These are phyloP conservation scores for Barnardius zonarius DNA, from an alignment of 2,113 vertebrate species.

Conservation along the genomic window DNA sequence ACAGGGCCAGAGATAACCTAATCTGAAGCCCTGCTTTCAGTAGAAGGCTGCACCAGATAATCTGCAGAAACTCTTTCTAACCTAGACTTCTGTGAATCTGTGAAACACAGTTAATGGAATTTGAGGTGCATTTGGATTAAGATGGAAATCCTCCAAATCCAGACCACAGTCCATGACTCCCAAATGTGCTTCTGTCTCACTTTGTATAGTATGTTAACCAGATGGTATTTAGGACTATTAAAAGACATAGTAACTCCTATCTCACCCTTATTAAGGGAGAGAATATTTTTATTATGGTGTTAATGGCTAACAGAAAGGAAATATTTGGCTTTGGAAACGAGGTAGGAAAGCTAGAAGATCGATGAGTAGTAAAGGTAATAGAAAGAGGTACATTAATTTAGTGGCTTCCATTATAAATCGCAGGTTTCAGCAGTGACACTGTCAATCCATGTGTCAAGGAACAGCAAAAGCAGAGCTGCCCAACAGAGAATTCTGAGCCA, in stretches of 20 bases:
- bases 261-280: not conserved
- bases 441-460: not conserved
- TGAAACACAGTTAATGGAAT: not conserved
- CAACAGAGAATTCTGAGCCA: not conserved
- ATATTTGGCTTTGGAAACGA: not conserved
- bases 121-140: not conserved
- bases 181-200: not conserved
- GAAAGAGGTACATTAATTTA: not conserved
- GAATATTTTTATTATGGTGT: not conserved
- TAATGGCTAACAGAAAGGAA: not conserved
- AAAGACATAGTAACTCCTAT: not conserved
- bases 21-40: not conserved
- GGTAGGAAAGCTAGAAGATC: not conserved
- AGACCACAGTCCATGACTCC: not conserved
- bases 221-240: not conserved
- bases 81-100: not conserved
- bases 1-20: not conserved
- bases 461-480: not conserved
- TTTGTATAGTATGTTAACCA: not conserved
- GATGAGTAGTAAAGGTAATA: not conserved
- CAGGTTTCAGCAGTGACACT: not conserved
- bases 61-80: not conserved
- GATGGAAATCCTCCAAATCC: not conserved
- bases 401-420: not conserved
- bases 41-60: not conserved